Percentiles rank a stretch among this genome's conserved stretches.
Evolutionary conservation across 2,888 invertebrate genomes (phyloP).

Genomic region (Spisula subtruncata): DNA sequence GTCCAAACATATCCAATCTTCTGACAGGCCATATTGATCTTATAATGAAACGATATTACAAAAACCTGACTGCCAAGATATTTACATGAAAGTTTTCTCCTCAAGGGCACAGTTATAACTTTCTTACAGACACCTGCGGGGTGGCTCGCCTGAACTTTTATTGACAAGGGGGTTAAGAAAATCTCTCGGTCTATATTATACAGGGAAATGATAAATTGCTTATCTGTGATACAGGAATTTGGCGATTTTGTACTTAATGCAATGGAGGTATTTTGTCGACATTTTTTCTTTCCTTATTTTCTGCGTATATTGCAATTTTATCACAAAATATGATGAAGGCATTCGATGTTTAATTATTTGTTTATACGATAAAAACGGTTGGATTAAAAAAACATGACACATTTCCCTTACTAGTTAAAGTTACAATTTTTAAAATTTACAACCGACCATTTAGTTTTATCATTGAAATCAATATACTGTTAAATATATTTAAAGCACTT

Average conservation of each 20-base stretch:
- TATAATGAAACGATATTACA: slow-evolving; percentile 57
- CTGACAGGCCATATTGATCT: slow-evolving; percentile 63
- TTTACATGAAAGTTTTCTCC: slow-evolving; percentile 68
- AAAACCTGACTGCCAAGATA: slow-evolving; percentile 67
- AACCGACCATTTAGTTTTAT: no score
- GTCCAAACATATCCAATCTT: slow-evolving; percentile 61
- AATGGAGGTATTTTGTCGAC: slow-evolving; percentile 26
- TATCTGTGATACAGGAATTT: slow-evolving; percentile 46
- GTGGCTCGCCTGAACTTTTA: slow-evolving; percentile 58
- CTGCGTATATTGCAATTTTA: background rate
- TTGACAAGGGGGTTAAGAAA: slow-evolving; percentile 61
- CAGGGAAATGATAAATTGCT: slow-evolving; percentile 50
- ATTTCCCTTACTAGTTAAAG: no score
- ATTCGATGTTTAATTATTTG: no score
- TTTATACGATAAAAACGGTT: no score
- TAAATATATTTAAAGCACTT: no score
- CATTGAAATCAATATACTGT: no score
- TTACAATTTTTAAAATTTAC: no score
- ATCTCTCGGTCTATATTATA: slow-evolving; percentile 49
- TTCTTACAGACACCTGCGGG: slow-evolving; percentile 67
- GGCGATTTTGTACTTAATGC: slow-evolving; percentile 30
- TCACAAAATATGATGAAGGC: background rate
- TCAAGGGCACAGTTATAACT: slow-evolving; percentile 66
- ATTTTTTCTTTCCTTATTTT: background rate
- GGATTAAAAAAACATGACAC: no score